phyloP scores from a whole-genome alignment of 35 echinoderm and acorn worm species.

The Apostichopus japonicus region DNA sequence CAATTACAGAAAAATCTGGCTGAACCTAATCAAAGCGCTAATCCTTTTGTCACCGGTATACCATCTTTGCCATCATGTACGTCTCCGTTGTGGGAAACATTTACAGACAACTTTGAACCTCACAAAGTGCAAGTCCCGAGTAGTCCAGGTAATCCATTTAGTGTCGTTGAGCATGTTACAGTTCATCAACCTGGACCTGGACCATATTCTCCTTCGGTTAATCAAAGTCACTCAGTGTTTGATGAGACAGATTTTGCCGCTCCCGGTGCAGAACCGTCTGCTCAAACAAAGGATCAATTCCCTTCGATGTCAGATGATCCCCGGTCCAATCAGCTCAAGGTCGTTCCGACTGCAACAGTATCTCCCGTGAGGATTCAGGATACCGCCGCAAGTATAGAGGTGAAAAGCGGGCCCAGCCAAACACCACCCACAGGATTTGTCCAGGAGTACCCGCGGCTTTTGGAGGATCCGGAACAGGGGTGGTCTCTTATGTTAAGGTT shows the following conservation, averaged over 20 bases:
- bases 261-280: background rate
- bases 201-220: slow-evolving; percentile 18
- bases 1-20: slow-evolving; percentile 50
- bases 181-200: slow-evolving; percentile 5
- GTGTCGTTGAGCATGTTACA: slow-evolving; percentile 33
- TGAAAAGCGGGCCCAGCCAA: background rate
- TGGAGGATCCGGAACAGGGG: slow-evolving; percentile 65
- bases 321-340: slow-evolving; percentile 26
- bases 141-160: slow-evolving; percentile 88
- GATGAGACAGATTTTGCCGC: slow-evolving; percentile 33
- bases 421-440: slow-evolving; percentile 43
- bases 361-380: slow-evolving; percentile 29
- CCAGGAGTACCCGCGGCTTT: slow-evolving; percentile 75
- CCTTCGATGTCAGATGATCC: background rate
- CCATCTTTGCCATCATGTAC: background rate
- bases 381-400: slow-evolving; percentile 15
- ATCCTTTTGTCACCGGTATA: slow-evolving; percentile 31
- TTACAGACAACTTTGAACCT: slow-evolving; percentile 31
- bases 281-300: background rate
- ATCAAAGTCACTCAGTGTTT: background rate
- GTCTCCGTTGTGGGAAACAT: slow-evolving; percentile 73
- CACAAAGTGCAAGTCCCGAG: background rate
- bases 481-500: slow-evolving; percentile 86
- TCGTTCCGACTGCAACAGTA: slow-evolving; percentile 49
- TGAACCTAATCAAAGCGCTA: slow-evolving; percentile 24